Conservation (phyloP, 2,797 vertebrate species). For the Diplodus puntazzo region DNA sequence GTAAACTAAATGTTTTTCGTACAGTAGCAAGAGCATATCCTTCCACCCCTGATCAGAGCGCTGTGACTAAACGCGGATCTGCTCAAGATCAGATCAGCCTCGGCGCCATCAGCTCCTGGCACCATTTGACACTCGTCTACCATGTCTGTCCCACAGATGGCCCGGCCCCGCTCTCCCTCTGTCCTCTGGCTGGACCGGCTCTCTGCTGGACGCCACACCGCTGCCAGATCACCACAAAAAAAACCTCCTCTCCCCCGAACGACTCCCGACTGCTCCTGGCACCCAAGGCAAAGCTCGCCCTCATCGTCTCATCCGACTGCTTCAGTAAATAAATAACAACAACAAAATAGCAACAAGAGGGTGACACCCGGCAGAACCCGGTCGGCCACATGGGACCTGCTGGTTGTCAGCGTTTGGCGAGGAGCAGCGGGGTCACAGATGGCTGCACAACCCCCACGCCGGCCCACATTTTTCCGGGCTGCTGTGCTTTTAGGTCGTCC, state of each 20-base stretch:
- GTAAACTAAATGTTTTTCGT: no score
- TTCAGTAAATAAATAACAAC: conserved; percentile 83
- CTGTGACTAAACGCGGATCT: conserved; percentile 5
- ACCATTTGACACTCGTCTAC: conserved; percentile 34
- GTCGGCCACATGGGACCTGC: conserved; percentile 77
- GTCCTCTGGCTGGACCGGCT: conserved; percentile 54
- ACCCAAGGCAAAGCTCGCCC: conserved; percentile 2
- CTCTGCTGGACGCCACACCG: conserved; percentile 33
- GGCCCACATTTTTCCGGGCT: conserved; percentile 46
- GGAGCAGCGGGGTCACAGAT: conserved; percentile 70
- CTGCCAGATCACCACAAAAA: conserved; percentile 35
- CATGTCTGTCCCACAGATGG: conserved; percentile 81
- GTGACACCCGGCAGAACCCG: conserved; percentile 60
- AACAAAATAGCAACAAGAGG: conserved; percentile 80
- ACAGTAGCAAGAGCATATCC: not conserved
- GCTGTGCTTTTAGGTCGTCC: conserved; percentile 54
- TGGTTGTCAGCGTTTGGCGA: conserved; percentile 43
- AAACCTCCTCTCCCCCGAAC: not conserved
- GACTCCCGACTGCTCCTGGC: conserved; percentile 56
- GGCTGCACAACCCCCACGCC: conserved; percentile 42
- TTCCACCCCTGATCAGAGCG: not conserved
- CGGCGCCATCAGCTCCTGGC: conserved; percentile 56
- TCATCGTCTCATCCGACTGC: conserved; percentile 44
- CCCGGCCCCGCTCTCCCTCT: conserved; percentile 59
- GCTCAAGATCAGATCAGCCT: conserved; percentile 23